Base-by-base conservation (phyloP, 2,888 invertebrate species). In the Ischnura elegans region DNA sequence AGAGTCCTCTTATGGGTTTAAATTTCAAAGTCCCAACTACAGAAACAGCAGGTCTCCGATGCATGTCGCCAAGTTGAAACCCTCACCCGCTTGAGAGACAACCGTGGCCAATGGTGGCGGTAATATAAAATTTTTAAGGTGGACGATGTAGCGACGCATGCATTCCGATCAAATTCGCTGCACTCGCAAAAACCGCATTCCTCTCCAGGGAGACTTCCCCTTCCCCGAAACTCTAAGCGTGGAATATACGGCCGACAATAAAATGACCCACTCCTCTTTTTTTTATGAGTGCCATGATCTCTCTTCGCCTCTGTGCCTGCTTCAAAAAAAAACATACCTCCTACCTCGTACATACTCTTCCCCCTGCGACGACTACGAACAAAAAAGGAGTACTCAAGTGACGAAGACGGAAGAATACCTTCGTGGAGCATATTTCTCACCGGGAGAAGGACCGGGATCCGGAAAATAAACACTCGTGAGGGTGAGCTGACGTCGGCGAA, bases 401-500 rank as follows among this genome's bases (percentile, higher is more conserved):
- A 43, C 45, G 46, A 25, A 19, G 25, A 43, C 0, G 16, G 61
- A 43, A 66, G 10, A n/a, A 66, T 8, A 90, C n/a, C 61, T n/a
- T n/a, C n/a, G n/a, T n/a, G 55, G 55, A 42, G 25, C 87, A 61
- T 55, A 90, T 90, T 42, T 61, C 61, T 61, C 61, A 8, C 90
- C 55, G 43, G n/a, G 76, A 76, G 76, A 76, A 36, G 66, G 66
- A 76, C 76, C 36, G 0, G 76, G 86, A 86, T 86, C 86, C 86
- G 46, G 29, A 16, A n/a, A 61, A 90, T 90, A 90, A 90, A 90
- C 90, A 90, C 61, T n/a, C 29, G n/a, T 5, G 36, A 43, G 29
- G 42, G 43, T 6, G 25, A 36, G 87, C 90, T 90, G 90, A 90
- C 90, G 90, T 43, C 61, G 61, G 61, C 90, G 51, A 66, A 90